Evolutionary conservation across 1,140 invertebrate genomes (phyloP).

Genomic region (Dufourea novaeangliae): DNA sequence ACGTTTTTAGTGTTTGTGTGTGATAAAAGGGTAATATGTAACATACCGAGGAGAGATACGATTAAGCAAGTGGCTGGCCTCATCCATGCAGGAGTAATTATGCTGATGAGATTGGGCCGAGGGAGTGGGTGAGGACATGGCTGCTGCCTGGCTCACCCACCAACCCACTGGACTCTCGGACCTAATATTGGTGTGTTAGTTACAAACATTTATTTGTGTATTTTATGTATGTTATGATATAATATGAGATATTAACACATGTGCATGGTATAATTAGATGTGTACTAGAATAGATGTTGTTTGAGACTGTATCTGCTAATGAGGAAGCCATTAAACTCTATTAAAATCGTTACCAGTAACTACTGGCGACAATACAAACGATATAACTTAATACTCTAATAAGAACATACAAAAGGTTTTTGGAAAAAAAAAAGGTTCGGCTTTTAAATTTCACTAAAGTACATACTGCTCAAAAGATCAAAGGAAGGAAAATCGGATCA

Average conservation of each 20-base stretch:
- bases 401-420: neutral
- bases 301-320: slow-evolving; percentile 17
- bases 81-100: slow-evolving; percentile 79
- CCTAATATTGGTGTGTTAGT: slow-evolving; percentile 77
- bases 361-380: slow-evolving; percentile 1
- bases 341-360: neutral
- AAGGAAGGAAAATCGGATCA: slow-evolving; percentile 3
- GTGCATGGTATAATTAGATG: slow-evolving; percentile 27
- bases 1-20: slow-evolving; percentile 35
- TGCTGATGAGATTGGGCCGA: slow-evolving; percentile 76
- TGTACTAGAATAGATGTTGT: slow-evolving; percentile 13
- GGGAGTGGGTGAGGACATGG: slow-evolving; percentile 80
- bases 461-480: slow-evolving; percentile 6
- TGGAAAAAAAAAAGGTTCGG: neutral
- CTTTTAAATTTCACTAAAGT: slow-evolving; percentile 5
- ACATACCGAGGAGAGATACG: slow-evolving; percentile 79
- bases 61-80: slow-evolving; percentile 80
- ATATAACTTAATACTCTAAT: slow-evolving; percentile 24
- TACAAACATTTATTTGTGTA: slow-evolving; percentile 66
- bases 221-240: slow-evolving; percentile 31
- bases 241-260: slow-evolving; percentile 45
- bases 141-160: slow-evolving; percentile 80
- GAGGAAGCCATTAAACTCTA: slow-evolving; percentile 25
- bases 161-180: slow-evolving; percentile 80
- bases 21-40: slow-evolving; percentile 57